Conservation (phyloP, 2,797 vertebrate species). For the Rhabdomys pumilio region DNA sequence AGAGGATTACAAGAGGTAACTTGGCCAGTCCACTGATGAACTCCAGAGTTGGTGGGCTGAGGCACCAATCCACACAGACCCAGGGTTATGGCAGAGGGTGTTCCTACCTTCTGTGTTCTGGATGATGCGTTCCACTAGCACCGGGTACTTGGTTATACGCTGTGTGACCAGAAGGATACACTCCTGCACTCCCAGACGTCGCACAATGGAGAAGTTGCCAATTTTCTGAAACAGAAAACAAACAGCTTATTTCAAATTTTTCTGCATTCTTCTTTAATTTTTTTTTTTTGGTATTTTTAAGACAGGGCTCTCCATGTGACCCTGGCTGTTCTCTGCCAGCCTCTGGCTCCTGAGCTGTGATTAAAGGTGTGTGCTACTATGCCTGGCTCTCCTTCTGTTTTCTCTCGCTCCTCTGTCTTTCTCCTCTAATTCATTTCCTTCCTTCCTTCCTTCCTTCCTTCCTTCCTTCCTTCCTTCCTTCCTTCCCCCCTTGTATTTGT, state of each 20-base stretch:
- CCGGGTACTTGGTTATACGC: conserved; percentile 98
- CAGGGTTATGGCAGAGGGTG: fast-evolving
- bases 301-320: not conserved
- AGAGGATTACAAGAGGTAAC: not conserved
- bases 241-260: not conserved
- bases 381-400: not conserved
- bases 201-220: conserved; percentile 93
- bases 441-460: not conserved
- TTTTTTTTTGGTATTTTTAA: not conserved
- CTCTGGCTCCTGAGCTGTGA: not conserved
- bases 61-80: not conserved
- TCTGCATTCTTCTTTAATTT: not conserved
- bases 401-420: not conserved
- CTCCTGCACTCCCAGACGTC: conserved; percentile 95
- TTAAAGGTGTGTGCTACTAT: not conserved
- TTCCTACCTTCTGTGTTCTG: conserved; percentile 96
- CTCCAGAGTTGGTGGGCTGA: not conserved
- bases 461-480: not conserved
- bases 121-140: conserved; percentile 95
- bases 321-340: not conserved
- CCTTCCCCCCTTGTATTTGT: not conserved
- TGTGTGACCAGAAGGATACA: conserved; percentile 98
- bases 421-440: not conserved
- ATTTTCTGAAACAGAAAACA: conserved; percentile 92
- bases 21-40: not conserved